Evolutionary conservation across 2,113 vertebrate species (phyloP).

Genomic region (Sturnira hondurensis): DNA sequence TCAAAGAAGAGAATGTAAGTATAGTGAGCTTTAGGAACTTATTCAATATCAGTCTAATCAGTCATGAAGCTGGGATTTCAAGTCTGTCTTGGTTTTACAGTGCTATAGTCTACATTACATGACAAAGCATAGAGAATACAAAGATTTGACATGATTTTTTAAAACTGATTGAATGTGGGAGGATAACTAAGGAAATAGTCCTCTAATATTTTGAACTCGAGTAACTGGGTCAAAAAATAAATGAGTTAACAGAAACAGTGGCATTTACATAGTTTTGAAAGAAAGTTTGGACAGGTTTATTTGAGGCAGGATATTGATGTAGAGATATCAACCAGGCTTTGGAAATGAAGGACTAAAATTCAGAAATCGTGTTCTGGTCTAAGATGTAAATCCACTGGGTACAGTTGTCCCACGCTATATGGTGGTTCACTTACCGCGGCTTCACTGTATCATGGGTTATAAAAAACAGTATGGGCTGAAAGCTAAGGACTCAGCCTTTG

Average conservation of each 20-base stretch:
- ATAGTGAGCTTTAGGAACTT: background rate
- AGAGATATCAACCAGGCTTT: background rate
- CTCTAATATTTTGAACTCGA: background rate
- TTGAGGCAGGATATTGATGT: background rate
- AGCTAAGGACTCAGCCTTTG: background rate
- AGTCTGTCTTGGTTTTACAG: background rate
- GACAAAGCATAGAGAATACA: background rate
- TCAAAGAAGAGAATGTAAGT: background rate
- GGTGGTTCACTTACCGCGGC: no score
- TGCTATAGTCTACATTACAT: background rate
- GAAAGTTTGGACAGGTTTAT: background rate
- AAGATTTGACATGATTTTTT: background rate
- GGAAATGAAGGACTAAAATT: background rate
- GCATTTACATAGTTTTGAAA: background rate
- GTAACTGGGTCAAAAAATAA: background rate
- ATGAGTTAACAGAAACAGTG: background rate
- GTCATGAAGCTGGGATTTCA: background rate
- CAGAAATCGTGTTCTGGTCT: background rate
- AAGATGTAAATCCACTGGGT: background rate
- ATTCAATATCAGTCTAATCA: background rate
- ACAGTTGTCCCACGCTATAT: no score
- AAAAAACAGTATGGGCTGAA: background rate
- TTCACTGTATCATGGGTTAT: no score
- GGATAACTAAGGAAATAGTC: background rate
- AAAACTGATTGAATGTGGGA: background rate